Percentiles rank a stretch among this genome's conserved stretches.
Conservation (phyloP, 2,888 invertebrate species). For the Asteroscopus sphinx region DNA sequence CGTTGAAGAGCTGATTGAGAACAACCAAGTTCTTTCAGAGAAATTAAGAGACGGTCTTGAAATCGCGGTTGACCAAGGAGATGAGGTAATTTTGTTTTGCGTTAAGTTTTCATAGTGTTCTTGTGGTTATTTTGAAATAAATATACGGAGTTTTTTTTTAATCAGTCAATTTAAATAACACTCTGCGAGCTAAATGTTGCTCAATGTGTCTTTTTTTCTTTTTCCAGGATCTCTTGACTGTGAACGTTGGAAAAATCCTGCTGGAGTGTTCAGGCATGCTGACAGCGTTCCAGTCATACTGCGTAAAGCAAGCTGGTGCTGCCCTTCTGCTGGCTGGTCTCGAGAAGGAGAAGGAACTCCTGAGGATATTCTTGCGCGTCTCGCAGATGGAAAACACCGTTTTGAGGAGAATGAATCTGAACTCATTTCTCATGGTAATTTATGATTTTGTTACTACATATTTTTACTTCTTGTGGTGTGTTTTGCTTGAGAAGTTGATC, state of each 20-base stretch:
- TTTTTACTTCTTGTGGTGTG: not conserved
- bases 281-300: slow-evolving; percentile 98
- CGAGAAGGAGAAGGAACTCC: slow-evolving; percentile 98
- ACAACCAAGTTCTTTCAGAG: slow-evolving; percentile 95
- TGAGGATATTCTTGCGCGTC: slow-evolving; percentile 97
- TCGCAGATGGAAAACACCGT: slow-evolving; percentile 99
- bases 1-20: slow-evolving; percentile 96
- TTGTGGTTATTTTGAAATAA: not conserved
- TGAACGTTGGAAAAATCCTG: slow-evolving; percentile 97
- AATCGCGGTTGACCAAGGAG: slow-evolving; percentile 94
- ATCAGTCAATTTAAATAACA: not conserved
- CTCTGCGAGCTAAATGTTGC: not conserved
- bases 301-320: slow-evolving; percentile 97
- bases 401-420: slow-evolving; percentile 97
- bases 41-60: slow-evolving; percentile 96
- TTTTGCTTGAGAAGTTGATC: no score
- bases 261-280: slow-evolving; percentile 97
- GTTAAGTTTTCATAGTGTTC: no score
- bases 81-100: slow-evolving; percentile 86
- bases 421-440: slow-evolving; percentile 98
- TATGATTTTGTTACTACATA: not conserved
- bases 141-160: no score
- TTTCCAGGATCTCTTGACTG: slow-evolving; percentile 93
- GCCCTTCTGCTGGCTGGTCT: slow-evolving; percentile 96
- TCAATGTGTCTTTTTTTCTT: slow-evolving; percentile 1